These are phyloP conservation scores for Erebia palarica DNA, from an alignment of 2,888 invertebrate genomes.

Conservation along the genomic window DNA sequence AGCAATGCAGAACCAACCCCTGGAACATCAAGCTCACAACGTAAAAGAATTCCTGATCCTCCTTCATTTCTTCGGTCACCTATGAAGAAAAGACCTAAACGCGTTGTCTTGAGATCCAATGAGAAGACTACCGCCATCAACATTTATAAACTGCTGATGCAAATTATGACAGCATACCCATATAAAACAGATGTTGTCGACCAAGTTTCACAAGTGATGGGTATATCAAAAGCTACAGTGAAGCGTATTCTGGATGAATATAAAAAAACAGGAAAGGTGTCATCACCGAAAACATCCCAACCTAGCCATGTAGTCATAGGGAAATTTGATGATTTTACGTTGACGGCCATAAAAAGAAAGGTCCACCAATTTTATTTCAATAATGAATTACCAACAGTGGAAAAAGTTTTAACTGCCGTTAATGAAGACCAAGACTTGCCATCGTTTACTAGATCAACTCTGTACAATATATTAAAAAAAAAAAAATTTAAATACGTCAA, in stretches of 20 bases:
- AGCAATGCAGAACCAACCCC: background rate
- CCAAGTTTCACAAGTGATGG: too few relatives aligned
- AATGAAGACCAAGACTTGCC: background rate
- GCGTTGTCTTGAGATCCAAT: background rate
- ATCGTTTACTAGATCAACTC: background rate
- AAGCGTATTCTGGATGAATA: too few relatives aligned
- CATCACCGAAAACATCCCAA: too few relatives aligned
- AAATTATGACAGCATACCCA: too few relatives aligned
- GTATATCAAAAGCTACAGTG: too few relatives aligned
- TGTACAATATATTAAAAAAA: background rate
- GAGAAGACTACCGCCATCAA: background rate
- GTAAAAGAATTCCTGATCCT: background rate
- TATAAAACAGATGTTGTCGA: too few relatives aligned
- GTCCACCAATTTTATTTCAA: too few relatives aligned
- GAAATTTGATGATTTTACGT: too few relatives aligned
- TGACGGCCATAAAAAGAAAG: too few relatives aligned
- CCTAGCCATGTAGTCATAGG: too few relatives aligned
- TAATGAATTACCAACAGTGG: too few relatives aligned
- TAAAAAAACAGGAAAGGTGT: too few relatives aligned
- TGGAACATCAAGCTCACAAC: background rate
- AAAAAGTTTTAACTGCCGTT: background rate
- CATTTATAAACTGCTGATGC: background rate
- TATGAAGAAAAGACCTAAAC: constrained; percentile 3
- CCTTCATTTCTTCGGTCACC: background rate
- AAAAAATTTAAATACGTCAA: background rate